phyloP scores from a whole-genome alignment of 2,797 vertebrate genomes.

The Microhierax caerulescens region DNA sequence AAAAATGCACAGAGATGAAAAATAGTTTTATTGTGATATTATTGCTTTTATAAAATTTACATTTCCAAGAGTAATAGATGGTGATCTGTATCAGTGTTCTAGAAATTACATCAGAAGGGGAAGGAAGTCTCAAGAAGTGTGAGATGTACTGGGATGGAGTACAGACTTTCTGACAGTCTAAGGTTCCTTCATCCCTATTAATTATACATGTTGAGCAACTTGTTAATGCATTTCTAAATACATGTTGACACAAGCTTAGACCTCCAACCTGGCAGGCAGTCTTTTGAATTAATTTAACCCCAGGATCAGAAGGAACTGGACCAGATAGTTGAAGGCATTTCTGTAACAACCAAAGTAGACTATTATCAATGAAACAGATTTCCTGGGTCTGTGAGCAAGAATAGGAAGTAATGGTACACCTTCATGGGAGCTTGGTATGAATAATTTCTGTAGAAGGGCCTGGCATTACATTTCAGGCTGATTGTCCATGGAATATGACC shows the following conservation, averaged over 20 bases:
- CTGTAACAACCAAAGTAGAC: neutral
- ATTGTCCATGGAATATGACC: slow-evolving; percentile 17
- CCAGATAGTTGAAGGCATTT: neutral
- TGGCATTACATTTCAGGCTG: slow-evolving; percentile 49
- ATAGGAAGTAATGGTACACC: slow-evolving; percentile 21
- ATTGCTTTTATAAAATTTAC: neutral
- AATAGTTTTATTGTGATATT: neutral
- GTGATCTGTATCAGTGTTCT: neutral
- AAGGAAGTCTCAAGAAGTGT: neutral
- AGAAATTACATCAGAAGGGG: neutral
- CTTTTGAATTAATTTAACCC: slow-evolving; percentile 6
- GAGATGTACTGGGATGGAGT: neutral
- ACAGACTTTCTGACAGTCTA: slow-evolving; percentile 11
- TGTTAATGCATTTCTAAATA: slow-evolving; percentile 52
- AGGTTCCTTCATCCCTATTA: slow-evolving; percentile 10
- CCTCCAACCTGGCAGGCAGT: neutral
- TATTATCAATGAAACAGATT: neutral
- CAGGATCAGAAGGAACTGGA: neutral
- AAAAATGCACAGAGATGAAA: neutral
- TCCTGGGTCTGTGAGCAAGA: neutral
- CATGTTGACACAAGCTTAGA: neutral
- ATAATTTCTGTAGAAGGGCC: slow-evolving; percentile 36
- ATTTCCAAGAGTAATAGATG: neutral
- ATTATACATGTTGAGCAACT: slow-evolving; percentile 54
- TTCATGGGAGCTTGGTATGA: neutral